These are phyloP conservation scores for Vanessa tameamea DNA, from an alignment of 1,140 invertebrate species.

Conservation along the genomic window DNA sequence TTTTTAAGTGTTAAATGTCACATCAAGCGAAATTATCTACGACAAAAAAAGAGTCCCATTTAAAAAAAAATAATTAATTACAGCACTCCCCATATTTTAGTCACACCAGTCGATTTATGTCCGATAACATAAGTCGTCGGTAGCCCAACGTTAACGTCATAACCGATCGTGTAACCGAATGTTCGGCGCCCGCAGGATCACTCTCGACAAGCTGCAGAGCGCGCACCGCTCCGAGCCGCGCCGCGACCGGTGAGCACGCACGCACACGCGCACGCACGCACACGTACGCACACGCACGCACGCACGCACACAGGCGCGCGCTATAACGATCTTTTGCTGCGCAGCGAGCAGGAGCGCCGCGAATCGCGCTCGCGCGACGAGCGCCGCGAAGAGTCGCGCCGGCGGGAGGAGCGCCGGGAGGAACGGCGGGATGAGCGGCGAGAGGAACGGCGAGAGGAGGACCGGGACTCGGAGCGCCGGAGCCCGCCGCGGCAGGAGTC, in stretches of 20 bases:
- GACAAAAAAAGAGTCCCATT: not conserved
- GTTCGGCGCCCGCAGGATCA: not conserved
- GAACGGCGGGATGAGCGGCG: slow-evolving; percentile 45
- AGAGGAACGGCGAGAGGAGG: slow-evolving; percentile 43
- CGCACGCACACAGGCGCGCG: no score
- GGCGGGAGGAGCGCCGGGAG: slow-evolving; percentile 44
- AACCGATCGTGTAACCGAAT: not conserved
- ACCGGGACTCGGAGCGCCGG: slow-evolving; percentile 35
- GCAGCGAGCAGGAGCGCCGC: slow-evolving; percentile 26
- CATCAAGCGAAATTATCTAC: no score
- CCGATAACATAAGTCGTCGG: no score
- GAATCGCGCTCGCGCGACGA: slow-evolving; percentile 42
- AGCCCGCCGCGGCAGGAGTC: slow-evolving; percentile 35
- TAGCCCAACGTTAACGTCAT: no score
- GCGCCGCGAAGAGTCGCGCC: slow-evolving; percentile 46
- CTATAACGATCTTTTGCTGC: no score
- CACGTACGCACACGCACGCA: no score
- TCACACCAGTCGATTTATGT: no score
- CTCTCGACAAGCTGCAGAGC: slow-evolving; percentile 19
- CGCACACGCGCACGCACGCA: no score
- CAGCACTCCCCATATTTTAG: no score
- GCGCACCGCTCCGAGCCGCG: slow-evolving; percentile 10
- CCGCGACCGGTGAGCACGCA: not conserved
- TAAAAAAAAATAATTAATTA: not conserved
- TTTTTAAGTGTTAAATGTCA: no score